A percentile compares a stretch with the other conserved stretches of the same genome.
Evolutionary conservation across 2,797 vertebrate genomes (phyloP).

Genomic region (Sebastes hopkinsi): DNA sequence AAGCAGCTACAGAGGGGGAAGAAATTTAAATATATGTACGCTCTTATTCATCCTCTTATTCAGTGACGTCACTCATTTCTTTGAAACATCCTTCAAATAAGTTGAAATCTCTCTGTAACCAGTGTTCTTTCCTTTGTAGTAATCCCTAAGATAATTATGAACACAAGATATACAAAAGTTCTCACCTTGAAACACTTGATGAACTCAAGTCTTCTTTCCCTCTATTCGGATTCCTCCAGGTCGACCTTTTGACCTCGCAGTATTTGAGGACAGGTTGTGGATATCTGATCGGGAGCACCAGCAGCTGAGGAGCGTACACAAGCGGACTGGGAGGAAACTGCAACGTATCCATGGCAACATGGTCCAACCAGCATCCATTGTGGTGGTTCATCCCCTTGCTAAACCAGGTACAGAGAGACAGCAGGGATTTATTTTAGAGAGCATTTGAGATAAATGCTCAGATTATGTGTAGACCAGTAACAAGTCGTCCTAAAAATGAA

Average conservation of each 20-base stretch:
- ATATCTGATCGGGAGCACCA: constrained; percentile 87
- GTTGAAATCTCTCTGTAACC: background rate
- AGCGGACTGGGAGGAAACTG: constrained; percentile 85
- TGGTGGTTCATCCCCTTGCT: constrained; percentile 90
- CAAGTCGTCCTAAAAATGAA: background rate
- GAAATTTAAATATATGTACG: fast-evolving
- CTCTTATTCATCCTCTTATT: background rate
- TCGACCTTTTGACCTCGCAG: constrained; percentile 86
- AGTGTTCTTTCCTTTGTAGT: background rate
- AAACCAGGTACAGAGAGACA: constrained; percentile 89
- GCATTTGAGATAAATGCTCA: background rate
- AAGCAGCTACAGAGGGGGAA: background rate
- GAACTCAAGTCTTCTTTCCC: background rate
- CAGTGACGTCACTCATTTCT: background rate
- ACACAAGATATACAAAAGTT: background rate
- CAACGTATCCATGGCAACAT: constrained; percentile 84
- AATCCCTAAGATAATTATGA: background rate
- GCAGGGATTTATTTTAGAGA: background rate
- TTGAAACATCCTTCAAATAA: background rate
- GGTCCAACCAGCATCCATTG: constrained; percentile 88
- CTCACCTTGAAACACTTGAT: background rate
- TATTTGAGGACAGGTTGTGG: constrained; percentile 94
- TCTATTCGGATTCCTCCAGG: constrained; percentile 73
- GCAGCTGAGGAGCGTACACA: constrained; percentile 86
- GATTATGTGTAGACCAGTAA: background rate